A percentile compares a stretch with the other conserved stretches of the same genome.
Conservation (phyloP, 2,113 vertebrate species). For the Poecile atricapillus region DNA sequence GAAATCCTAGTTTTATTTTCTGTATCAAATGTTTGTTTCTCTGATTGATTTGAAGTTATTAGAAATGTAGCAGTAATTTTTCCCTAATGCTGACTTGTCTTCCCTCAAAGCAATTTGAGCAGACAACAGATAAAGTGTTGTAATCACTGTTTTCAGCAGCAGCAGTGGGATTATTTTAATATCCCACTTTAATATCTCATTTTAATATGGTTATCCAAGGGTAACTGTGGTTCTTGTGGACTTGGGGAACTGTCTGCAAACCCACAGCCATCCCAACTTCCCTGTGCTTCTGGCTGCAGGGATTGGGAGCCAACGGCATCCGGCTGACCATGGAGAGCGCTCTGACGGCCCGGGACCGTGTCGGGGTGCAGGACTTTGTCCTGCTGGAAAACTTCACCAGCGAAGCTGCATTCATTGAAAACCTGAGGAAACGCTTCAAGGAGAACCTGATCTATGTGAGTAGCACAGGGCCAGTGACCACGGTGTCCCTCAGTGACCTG, state of each 20-base stretch:
- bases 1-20: background rate
- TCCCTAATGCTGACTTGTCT: background rate
- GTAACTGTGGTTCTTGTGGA: background rate
- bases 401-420: slow-evolving; percentile 94
- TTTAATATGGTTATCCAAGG: background rate
- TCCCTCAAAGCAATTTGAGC: background rate
- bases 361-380: slow-evolving; percentile 97
- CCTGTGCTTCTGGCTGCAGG: slow-evolving; percentile 66
- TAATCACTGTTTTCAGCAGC: accelerated
- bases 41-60: background rate
- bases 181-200: background rate
- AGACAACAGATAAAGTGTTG: background rate
- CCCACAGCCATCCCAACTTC: background rate
- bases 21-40: background rate
- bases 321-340: slow-evolving; percentile 95
- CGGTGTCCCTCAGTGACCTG: background rate
- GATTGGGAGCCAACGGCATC: slow-evolving; percentile 85
- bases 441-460: slow-evolving; percentile 98
- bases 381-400: slow-evolving; percentile 97
- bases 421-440: slow-evolving; percentile 93
- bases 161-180: background rate
- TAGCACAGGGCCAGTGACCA: background rate
- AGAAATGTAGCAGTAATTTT: background rate
- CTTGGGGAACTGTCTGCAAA: background rate
- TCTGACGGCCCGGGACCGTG: slow-evolving; percentile 94